phyloP scores from a whole-genome alignment of 2,797 vertebrate species.

The Smutsia gigantea region DNA sequence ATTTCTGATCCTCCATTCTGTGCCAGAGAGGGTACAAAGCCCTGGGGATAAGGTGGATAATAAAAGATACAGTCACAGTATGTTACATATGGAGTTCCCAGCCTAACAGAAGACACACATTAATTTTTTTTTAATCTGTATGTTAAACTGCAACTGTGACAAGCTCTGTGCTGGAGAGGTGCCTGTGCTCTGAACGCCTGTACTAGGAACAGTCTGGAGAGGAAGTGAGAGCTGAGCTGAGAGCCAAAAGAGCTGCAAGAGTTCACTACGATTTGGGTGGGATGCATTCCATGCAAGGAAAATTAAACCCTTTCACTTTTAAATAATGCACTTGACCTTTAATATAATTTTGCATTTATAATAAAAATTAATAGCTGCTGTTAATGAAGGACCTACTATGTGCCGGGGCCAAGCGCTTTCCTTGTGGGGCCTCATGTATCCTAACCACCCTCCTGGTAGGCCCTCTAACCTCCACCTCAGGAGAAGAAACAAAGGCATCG shows the following conservation, averaged over 20 bases:
- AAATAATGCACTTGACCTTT: not conserved
- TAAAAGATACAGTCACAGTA: not conserved
- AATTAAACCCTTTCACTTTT: not conserved
- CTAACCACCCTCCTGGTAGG: not conserved
- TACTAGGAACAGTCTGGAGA: not conserved
- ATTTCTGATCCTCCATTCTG: not conserved
- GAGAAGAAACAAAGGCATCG: no score
- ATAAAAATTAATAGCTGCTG: not conserved
- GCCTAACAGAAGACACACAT: not conserved
- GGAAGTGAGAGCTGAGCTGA: not conserved
- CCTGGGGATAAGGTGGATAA: not conserved
- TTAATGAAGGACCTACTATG: not conserved
- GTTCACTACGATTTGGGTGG: no score
- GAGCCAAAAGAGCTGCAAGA: not conserved
- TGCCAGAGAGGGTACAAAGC: not conserved
- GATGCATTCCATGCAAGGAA: not conserved
- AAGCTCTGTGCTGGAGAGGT: not conserved
- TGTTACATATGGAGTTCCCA: not conserved
- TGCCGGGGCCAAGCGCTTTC: not conserved
- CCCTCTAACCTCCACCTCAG: not conserved
- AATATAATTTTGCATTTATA: not conserved
- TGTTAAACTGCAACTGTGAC: not conserved
- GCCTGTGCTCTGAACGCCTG: not conserved
- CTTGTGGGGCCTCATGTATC: no score
- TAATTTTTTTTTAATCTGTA: not conserved